Conservation (phyloP, 2,888 invertebrate genomes). For the Tortricodes alternella region DNA sequence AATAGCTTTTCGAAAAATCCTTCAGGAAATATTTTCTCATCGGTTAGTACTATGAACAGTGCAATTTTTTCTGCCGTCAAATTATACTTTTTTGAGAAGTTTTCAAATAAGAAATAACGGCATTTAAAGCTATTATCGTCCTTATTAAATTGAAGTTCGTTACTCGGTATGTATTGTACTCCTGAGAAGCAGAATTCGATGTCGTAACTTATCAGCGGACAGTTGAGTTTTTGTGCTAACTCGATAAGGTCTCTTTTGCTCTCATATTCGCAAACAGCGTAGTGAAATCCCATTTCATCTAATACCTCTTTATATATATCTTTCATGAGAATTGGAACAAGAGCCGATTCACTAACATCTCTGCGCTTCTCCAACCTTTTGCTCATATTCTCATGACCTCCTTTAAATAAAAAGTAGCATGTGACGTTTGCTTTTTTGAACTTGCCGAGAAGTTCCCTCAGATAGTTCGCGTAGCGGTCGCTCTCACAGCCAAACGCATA, state of each 20-base stretch:
- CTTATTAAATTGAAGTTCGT: conserved; percentile 32
- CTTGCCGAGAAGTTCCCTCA: conserved; percentile 39
- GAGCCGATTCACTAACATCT: neutral
- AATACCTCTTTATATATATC: conserved; percentile 44
- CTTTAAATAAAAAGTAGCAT: conserved; percentile 51
- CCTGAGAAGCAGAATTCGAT: conserved; percentile 46
- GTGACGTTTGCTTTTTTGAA: conserved; percentile 47
- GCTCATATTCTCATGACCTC: conserved; percentile 40
- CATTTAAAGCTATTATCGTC: conserved; percentile 32
- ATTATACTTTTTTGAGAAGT: conserved; percentile 37
- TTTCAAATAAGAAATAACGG: conserved; percentile 36
- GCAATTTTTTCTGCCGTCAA: conserved; percentile 41
- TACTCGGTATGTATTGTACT: conserved; percentile 43
- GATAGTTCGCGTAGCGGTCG: conserved; percentile 41
- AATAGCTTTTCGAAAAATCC: conserved; percentile 33
- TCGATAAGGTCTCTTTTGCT: conserved; percentile 46
- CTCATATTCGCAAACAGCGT: conserved; percentile 43
- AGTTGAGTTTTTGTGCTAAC: conserved; percentile 45
- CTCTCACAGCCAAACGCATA: conserved; percentile 47
- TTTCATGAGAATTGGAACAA: conserved; percentile 41
- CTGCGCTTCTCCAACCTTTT: conserved; percentile 29
- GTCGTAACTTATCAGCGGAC: conserved; percentile 48
- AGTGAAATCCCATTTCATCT: conserved; percentile 45
- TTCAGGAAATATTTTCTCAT: conserved; percentile 39
- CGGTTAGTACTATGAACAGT: conserved; percentile 43